phyloP scores from a whole-genome alignment of 2,888 invertebrate genomes.

The Oasisia sp. region DNA sequence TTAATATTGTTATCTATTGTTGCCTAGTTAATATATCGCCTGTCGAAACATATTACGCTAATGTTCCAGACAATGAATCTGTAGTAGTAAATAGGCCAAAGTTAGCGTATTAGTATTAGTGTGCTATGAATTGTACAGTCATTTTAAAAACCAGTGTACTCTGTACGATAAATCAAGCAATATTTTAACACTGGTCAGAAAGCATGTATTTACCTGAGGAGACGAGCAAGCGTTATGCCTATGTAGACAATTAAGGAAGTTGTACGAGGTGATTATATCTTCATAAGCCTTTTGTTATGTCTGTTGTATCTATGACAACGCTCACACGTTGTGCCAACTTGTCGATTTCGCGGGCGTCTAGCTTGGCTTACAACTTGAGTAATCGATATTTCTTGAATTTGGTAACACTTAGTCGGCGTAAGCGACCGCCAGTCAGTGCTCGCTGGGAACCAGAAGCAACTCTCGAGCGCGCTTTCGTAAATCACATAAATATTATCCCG shows the following conservation, averaged over 20 bases:
- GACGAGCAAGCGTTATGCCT: neutral
- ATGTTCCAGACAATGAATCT: too few species aligned
- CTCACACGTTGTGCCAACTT: neutral
- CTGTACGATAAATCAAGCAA: neutral
- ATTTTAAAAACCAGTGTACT: too few species aligned
- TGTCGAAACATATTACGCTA: too few species aligned
- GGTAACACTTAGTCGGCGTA: neutral
- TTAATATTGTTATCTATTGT: too few species aligned
- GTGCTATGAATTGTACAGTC: neutral
- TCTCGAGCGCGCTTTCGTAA: neutral
- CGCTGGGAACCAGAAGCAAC: neutral
- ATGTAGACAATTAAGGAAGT: neutral
- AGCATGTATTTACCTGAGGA: neutral
- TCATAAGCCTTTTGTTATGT: neutral
- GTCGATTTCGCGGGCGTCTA: conserved; percentile 5
- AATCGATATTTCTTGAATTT: conserved; percentile 5
- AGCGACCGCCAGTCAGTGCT: neutral
- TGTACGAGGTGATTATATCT: neutral
- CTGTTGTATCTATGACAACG: conserved; percentile 2
- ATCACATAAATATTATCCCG: conserved; percentile 2
- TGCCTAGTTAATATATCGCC: too few species aligned
- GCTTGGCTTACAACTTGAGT: neutral
- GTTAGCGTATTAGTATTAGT: too few species aligned
- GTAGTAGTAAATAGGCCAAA: too few species aligned
- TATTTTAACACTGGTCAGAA: neutral